Conservation (phyloP, 2,888 invertebrate species). For the Ormyrus pomaceus region DNA sequence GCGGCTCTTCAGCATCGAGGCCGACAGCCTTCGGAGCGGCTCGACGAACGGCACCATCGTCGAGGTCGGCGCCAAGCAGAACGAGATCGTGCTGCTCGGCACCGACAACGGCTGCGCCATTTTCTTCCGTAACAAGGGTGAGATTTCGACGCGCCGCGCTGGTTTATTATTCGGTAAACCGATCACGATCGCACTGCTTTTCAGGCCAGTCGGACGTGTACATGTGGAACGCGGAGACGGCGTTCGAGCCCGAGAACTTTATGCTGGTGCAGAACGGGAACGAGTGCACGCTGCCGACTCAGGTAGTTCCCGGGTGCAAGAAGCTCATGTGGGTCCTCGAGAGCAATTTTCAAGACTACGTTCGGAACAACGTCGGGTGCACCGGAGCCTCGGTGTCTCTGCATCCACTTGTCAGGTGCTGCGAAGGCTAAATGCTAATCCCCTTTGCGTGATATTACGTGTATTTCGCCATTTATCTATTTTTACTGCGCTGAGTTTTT, state of each 20-base stretch:
- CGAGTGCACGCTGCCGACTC: conserved; percentile 80
- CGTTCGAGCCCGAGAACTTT: conserved; percentile 78
- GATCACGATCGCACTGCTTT: not conserved
- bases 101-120: conserved; percentile 79
- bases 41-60: conserved; percentile 78
- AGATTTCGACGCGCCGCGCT: conserved; percentile 19
- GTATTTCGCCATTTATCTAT: too few species aligned
- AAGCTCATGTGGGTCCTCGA: conserved; percentile 81
- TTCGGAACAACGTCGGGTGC: conserved; percentile 79
- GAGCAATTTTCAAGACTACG: conserved; percentile 82
- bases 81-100: conserved; percentile 79
- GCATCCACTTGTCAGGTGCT: conserved; percentile 79
- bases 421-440: conserved; percentile 65
- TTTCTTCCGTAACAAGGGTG: conserved; percentile 78
- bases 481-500: too few species aligned
- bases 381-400: conserved; percentile 79
- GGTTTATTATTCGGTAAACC: not conserved
- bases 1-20: conserved; percentile 79
- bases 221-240: conserved; percentile 80
- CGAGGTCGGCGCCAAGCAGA: conserved; percentile 79
- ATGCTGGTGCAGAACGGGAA: conserved; percentile 79
- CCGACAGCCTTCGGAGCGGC: conserved; percentile 77
- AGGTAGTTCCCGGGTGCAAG: conserved; percentile 79
- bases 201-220: conserved; percentile 80
- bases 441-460: not conserved